Conservation (phyloP, 2,888 invertebrate species). For the Junonia oenone region DNA sequence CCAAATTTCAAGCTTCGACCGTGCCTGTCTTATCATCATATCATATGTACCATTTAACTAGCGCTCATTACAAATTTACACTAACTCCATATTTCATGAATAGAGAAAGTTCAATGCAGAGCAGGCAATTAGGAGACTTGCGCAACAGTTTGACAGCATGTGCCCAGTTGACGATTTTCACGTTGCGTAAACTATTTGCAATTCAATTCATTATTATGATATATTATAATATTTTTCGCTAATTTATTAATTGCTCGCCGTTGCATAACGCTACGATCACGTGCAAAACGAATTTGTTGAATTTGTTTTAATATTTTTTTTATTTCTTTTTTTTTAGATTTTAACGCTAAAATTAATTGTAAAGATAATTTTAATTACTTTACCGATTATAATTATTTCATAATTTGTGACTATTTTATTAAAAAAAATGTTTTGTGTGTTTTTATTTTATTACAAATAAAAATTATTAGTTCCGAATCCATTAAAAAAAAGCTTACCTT, state of each 20-base stretch:
- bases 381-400: no score
- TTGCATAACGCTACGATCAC: neutral
- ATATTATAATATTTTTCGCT: neutral
- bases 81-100: constrained; percentile 5
- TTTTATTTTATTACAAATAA: neutral
- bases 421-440: no score
- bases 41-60: neutral
- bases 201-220: neutral
- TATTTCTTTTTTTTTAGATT: no score
- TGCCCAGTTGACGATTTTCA: neutral
- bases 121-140: constrained; percentile 2
- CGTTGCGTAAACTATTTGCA: neutral
- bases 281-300: neutral
- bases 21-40: no score
- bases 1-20: no score
- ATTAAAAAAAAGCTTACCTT: no score
- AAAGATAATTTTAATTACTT: no score
- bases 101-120: constrained; percentile 16
- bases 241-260: neutral
- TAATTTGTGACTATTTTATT: no score
- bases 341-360: no score
- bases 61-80: neutral
- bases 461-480: no score
- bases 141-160: neutral
- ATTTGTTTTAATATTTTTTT: no score